Evolutionary conservation across 2,888 invertebrate genomes (phyloP).

Genomic region (Lydus trimaculatus): DNA sequence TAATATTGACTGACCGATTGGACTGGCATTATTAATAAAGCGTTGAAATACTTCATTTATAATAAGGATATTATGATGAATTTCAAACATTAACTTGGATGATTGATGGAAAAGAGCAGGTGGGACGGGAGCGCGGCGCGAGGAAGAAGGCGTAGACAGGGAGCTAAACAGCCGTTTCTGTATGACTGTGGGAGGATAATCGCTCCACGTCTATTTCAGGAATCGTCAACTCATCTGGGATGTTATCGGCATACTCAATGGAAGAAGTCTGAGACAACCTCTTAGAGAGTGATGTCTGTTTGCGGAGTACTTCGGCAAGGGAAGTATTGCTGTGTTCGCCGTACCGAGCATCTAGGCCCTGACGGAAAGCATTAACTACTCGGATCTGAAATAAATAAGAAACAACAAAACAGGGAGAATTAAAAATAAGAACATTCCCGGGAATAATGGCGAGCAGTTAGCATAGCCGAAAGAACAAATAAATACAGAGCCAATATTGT

Average conservation of each 20-base stretch:
- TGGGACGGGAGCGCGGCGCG: conserved; percentile 38
- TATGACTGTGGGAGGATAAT: conserved; percentile 91
- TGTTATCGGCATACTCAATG: conserved; percentile 90
- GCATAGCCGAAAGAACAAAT: conserved; percentile 57
- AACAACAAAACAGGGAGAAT: conserved; percentile 63
- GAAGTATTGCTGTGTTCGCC: conserved; percentile 93
- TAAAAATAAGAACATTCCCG: conserved; percentile 60
- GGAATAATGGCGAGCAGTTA: conserved; percentile 49
- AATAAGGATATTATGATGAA: background rate
- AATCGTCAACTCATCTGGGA: conserved; percentile 86
- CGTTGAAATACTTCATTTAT: conserved; percentile 2
- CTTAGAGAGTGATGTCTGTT: conserved; percentile 92
- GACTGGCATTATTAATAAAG: conserved; percentile 2
- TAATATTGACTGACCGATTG: conserved; percentile 3
- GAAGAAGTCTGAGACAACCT: conserved; percentile 91
- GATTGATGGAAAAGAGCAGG: conserved; percentile 40
- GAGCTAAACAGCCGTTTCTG: conserved; percentile 89
- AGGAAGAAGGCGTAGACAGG: conserved; percentile 41
- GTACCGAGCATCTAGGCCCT: conserved; percentile 95
- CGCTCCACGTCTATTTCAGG: conserved; percentile 93
- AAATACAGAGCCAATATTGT: conserved; percentile 49
- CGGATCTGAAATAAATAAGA: conserved; percentile 86
- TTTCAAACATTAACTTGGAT: background rate
- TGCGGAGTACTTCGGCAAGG: conserved; percentile 91
- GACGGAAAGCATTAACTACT: conserved; percentile 99